Evolutionary conservation across 2,113 vertebrate species (phyloP).

Genomic region (Melanotaenia duboulayi): DNA sequence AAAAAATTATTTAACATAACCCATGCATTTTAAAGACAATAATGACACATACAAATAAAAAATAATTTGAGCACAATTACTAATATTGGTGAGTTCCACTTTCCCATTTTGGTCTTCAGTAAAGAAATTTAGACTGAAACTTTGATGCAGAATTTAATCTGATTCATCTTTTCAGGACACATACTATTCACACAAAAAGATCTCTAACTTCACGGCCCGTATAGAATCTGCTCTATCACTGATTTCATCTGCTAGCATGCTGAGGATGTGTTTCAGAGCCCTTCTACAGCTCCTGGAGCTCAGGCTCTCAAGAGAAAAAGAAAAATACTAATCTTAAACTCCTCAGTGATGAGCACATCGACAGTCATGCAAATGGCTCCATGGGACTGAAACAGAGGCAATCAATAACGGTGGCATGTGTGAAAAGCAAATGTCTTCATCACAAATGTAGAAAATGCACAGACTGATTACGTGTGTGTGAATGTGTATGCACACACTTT

Average conservation of each 20-base stretch:
- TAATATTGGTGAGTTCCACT: too few species aligned
- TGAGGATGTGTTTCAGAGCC: conserved; percentile 95
- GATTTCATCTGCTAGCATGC: conserved; percentile 97
- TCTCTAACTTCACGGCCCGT: conserved; percentile 93
- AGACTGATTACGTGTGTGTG: conserved; percentile 6
- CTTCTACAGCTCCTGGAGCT: conserved; percentile 96
- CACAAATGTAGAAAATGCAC: conserved; percentile 11
- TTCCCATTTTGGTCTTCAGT: too few species aligned
- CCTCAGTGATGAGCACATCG: conserved; percentile 1
- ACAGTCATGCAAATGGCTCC: conserved; percentile 12
- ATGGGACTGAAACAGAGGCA: conserved; percentile 20
- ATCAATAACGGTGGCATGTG: conserved; percentile 16
- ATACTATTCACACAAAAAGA: conserved; percentile 12
- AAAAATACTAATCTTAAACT: conserved; percentile 29
- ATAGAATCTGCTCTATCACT: conserved; percentile 94
- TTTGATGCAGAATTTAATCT: conserved; percentile 4
- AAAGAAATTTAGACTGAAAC: neutral
- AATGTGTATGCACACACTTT: neutral
- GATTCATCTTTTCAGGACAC: neutral
- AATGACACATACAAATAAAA: too few species aligned
- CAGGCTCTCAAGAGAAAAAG: conserved; percentile 81
- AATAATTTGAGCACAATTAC: too few species aligned
- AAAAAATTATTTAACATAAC: too few species aligned
- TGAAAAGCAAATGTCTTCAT: conserved; percentile 4
- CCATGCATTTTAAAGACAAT: too few species aligned